A percentile compares a stretch with the other conserved stretches of the same genome.
Evolutionary conservation across 2,888 invertebrate genomes (phyloP).

Genomic region (Stenodema calcarata): DNA sequence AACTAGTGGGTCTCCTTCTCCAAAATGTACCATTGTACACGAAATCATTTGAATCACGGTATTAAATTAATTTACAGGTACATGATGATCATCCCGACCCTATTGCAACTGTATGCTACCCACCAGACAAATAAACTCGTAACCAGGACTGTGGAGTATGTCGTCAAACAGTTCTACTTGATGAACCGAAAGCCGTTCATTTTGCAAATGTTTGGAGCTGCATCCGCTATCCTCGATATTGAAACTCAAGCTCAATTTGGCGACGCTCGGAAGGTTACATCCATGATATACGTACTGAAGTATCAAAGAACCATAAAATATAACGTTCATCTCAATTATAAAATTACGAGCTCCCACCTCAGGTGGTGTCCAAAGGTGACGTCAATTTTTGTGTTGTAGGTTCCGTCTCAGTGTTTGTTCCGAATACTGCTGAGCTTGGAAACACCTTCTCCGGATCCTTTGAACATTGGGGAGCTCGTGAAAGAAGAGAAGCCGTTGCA

Average conservation of each 20-base stretch:
- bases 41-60: no score
- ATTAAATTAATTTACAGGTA: constrained; percentile 68
- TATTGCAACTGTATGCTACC: constrained; percentile 94
- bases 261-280: constrained; percentile 87
- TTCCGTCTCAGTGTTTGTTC: constrained; percentile 90
- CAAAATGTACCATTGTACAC: no score
- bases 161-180: constrained; percentile 97
- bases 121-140: constrained; percentile 96
- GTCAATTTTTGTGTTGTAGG: constrained; percentile 63
- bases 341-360: no score
- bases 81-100: constrained; percentile 95
- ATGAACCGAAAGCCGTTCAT: constrained; percentile 98
- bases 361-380: no score
- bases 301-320: no score
- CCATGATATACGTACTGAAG: no score
- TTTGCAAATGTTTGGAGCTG: constrained; percentile 98
- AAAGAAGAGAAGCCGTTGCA: constrained; percentile 90
- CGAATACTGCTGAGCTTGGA: constrained; percentile 89
- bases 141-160: constrained; percentile 95
- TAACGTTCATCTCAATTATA: no score
- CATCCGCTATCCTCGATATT: constrained; percentile 93
- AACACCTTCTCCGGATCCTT: constrained; percentile 91
- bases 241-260: constrained; percentile 86
- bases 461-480: constrained; percentile 89
- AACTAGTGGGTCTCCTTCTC: no score